phyloP scores from a whole-genome alignment of 2,113 vertebrate species.

The Actinemys pallida region DNA sequence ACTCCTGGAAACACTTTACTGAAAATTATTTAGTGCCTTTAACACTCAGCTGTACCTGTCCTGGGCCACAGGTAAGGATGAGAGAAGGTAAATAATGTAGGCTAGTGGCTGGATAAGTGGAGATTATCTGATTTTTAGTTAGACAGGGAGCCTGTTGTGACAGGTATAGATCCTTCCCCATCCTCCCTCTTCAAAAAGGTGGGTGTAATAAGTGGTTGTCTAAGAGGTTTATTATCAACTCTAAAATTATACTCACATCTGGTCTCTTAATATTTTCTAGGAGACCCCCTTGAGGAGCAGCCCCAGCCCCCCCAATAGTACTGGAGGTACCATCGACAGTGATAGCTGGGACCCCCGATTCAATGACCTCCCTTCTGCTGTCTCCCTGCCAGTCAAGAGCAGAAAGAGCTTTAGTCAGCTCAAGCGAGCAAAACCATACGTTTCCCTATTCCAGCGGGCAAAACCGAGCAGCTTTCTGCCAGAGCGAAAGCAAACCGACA shows the following conservation, averaged over 20 bases:
- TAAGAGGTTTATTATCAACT: background rate
- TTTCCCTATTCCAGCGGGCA: slow-evolving; percentile 79
- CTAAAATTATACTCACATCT: fast-evolving
- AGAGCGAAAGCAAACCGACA: slow-evolving; percentile 88
- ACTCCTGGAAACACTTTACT: fast-evolving
- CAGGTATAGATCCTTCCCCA: background rate
- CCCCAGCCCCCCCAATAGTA: slow-evolving; percentile 96
- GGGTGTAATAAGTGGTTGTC: background rate
- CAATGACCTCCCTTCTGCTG: slow-evolving; percentile 72
- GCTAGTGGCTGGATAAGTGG: background rate
- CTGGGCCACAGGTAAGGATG: background rate
- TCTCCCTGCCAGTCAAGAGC: slow-evolving; percentile 79
- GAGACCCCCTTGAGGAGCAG: slow-evolving; percentile 89
- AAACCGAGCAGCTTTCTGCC: slow-evolving; percentile 81
- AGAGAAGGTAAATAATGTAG: background rate
- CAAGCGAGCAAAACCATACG: slow-evolving; percentile 59
- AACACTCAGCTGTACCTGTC: fast-evolving
- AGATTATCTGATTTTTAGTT: background rate
- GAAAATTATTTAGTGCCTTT: fast-evolving
- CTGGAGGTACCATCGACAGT: slow-evolving; percentile 93
- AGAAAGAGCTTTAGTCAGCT: slow-evolving; percentile 84
- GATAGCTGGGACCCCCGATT: slow-evolving; percentile 90
- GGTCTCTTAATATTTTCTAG: slow-evolving; percentile 57
- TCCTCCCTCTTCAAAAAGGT: background rate
- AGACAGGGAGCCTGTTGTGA: background rate